A percentile compares a stretch with the other conserved stretches of the same genome.
phyloP scores from a whole-genome alignment of 1,140 invertebrate genomes.

The Paramacrobiotus metropolitanus region DNA sequence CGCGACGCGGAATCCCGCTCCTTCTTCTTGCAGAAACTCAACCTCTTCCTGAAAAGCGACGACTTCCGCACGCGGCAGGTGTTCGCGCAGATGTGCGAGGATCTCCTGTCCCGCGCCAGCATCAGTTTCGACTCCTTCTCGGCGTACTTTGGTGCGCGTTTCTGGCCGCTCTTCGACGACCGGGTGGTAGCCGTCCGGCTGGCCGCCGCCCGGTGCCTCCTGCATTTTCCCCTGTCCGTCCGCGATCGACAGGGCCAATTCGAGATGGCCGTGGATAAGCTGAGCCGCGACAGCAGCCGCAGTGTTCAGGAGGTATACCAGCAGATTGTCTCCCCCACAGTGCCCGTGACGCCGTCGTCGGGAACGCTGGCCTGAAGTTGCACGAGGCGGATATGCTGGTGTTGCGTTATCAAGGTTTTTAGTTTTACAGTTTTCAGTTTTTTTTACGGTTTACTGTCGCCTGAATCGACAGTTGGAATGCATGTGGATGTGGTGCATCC shows the following conservation, averaged over 20 bases:
- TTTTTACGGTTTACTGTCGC: too few species aligned
- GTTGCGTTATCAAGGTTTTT: too few species aligned
- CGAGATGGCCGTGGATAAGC: neutral
- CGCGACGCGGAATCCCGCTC: neutral
- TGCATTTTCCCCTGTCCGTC: neutral
- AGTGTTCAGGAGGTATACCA: neutral
- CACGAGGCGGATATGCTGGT: too few species aligned
- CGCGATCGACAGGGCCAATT: neutral
- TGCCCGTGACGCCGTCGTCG: too few species aligned
- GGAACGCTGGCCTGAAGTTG: too few species aligned
- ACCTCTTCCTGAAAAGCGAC: neutral
- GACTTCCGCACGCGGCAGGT: neutral
- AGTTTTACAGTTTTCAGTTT: too few species aligned
- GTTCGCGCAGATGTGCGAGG: neutral
- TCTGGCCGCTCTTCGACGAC: neutral
- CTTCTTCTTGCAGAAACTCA: neutral
- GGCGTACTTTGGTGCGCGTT: neutral
- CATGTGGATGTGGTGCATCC: too few species aligned
- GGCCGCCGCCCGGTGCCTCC: neutral
- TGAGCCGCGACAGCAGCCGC: neutral
- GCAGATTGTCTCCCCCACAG: too few species aligned
- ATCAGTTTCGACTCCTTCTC: conserved; percentile 2
- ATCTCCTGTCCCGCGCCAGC: neutral
- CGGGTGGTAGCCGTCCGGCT: neutral
- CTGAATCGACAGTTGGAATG: too few species aligned